These are phyloP conservation scores for Rhyacichthys aspro DNA, from an alignment of 2,797 vertebrate genomes.

Conservation along the genomic window DNA sequence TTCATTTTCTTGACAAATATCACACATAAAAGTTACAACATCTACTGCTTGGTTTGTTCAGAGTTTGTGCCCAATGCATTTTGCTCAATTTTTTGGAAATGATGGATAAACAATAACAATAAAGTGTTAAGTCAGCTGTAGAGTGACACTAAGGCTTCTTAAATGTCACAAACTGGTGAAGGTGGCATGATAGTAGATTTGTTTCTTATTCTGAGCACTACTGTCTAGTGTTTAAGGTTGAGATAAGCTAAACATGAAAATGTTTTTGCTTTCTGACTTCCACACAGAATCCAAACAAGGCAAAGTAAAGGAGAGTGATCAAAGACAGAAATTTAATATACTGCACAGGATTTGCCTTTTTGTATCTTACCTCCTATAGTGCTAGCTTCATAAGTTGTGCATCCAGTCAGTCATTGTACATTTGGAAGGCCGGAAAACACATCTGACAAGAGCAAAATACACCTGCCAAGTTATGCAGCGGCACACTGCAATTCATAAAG, in stretches of 20 bases:
- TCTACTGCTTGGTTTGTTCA: too few species aligned
- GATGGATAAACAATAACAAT: background rate
- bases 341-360: too few species aligned
- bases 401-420: too few species aligned
- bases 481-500: conserved; percentile 72
- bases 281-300: too few species aligned
- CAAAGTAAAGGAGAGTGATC: too few species aligned
- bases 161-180: background rate
- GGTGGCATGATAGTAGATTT: conserved; percentile 1
- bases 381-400: too few species aligned
- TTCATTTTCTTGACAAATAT: background rate
- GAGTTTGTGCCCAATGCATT: background rate
- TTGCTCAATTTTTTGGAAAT: conserved; percentile 1
- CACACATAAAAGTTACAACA: too few species aligned
- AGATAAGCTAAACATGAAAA: conserved; percentile 19
- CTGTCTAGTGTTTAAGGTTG: conserved; percentile 12
- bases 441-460: conserved; percentile 30
- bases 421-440: conserved; percentile 7
- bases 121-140: too few species aligned
- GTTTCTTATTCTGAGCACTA: conserved; percentile 13
- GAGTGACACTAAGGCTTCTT: too few species aligned
- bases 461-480: conserved; percentile 66
- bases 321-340: too few species aligned
- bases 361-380: too few species aligned
- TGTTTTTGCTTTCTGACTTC: conserved; percentile 13